Evolutionary conservation across 2,797 vertebrate species (phyloP).

Genomic region (Potorous gilbertii): DNA sequence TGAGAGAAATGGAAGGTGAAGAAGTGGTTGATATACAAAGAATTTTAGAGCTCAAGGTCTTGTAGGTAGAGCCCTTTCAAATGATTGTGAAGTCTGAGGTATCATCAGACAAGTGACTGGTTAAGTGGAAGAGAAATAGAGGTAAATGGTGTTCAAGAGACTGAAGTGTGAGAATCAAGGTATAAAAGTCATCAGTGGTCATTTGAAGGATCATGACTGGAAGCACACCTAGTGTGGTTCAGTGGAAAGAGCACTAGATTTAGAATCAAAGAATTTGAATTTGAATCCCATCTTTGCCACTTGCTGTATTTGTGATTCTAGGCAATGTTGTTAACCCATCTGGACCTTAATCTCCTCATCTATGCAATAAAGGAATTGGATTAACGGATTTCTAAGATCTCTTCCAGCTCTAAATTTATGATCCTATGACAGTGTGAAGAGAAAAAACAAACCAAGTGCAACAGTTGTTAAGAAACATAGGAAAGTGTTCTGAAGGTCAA

Average conservation of each 20-base stretch:
- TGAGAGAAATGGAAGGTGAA: no score
- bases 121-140: no score
- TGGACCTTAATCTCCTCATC: neutral
- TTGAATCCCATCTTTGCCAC: neutral
- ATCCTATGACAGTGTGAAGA: neutral
- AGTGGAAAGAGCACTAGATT: neutral
- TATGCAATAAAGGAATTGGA: neutral
- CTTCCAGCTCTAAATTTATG: neutral
- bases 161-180: neutral
- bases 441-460: neutral
- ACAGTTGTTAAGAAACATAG: neutral
- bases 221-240: neutral
- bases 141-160: neutral
- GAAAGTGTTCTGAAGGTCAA: neutral
- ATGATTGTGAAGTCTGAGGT: no score
- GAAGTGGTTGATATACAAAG: no score
- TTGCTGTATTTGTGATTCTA: neutral
- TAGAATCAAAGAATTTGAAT: neutral
- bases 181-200: neutral
- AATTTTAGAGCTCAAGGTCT: no score
- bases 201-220: neutral
- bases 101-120: no score
- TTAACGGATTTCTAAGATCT: neutral
- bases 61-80: no score
- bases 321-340: neutral